phyloP scores from a whole-genome alignment of 1,140 invertebrate genomes.

The Trachymyrmex septentrionalis region DNA sequence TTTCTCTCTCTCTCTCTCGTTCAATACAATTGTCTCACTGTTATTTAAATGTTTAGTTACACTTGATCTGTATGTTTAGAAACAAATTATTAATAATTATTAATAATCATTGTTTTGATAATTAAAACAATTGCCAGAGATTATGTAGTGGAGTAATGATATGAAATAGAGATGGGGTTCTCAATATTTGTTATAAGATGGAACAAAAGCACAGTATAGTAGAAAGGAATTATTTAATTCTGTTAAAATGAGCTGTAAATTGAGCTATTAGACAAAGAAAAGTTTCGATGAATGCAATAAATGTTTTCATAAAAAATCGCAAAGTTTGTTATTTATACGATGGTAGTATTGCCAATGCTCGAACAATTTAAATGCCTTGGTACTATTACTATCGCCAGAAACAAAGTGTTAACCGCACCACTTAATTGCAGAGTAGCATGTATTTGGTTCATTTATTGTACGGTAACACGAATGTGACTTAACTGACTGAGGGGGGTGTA shows the following conservation, averaged over 20 bases:
- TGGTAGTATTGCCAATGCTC: not conserved
- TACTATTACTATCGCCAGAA: not conserved
- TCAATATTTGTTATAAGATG: constrained; percentile 1
- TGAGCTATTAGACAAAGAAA: not conserved
- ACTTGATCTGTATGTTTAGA: not conserved
- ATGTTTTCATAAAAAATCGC: not conserved
- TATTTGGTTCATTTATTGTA: constrained; percentile 75
- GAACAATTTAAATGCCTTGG: not conserved
- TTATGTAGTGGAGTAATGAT: not conserved
- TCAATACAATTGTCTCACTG: constrained; percentile 41
- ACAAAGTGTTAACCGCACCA: constrained; percentile 28
- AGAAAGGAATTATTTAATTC: not conserved
- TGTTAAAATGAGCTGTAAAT: not conserved
- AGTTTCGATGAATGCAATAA: not conserved
- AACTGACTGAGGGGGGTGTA: constrained; percentile 79
- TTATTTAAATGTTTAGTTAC: not conserved
- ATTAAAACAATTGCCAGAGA: not conserved
- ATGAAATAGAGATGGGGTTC: not conserved
- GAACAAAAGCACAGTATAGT: not conserved
- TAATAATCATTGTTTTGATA: not conserved
- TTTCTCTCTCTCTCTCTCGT: not conserved
- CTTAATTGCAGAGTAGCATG: constrained; percentile 80
- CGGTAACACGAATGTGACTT: constrained; percentile 75
- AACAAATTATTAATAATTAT: not conserved
- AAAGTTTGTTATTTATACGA: not conserved